These are phyloP conservation scores for Candoia aspera DNA, from an alignment of 2,113 vertebrate genomes.

Conservation along the genomic window DNA sequence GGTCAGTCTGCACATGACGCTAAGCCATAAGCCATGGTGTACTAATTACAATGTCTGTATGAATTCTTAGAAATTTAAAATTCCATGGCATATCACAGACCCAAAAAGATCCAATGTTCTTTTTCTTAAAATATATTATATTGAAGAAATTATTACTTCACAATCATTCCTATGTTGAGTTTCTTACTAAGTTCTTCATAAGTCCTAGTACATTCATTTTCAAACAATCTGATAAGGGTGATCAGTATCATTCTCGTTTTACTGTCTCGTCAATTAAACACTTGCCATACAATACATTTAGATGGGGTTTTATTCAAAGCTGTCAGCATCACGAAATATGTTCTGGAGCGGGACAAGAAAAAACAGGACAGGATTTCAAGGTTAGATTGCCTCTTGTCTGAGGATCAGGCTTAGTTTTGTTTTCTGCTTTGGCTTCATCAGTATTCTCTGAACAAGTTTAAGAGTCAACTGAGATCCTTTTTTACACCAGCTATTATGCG, in stretches of 20 bases:
- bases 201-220: neutral
- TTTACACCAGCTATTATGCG: neutral
- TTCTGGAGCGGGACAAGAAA: neutral
- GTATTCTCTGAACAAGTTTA: neutral
- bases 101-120: neutral
- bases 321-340: neutral
- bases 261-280: neutral
- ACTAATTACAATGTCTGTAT: too few species aligned
- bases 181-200: neutral
- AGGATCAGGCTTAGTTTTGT: neutral
- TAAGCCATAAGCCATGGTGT: too few species aligned
- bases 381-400: neutral
- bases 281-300: neutral
- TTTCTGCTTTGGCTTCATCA: neutral
- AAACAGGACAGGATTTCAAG: neutral
- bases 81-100: neutral
- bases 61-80: neutral
- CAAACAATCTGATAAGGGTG: too few species aligned
- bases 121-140: neutral
- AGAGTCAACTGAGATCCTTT: neutral
- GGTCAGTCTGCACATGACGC: too few species aligned
- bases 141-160: neutral
- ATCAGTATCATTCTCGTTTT: neutral
- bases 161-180: neutral
- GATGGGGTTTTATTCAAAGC: neutral